These are phyloP conservation scores for Heterocephalus glaber DNA, from an alignment of 2,113 vertebrate species.

Conservation along the genomic window DNA sequence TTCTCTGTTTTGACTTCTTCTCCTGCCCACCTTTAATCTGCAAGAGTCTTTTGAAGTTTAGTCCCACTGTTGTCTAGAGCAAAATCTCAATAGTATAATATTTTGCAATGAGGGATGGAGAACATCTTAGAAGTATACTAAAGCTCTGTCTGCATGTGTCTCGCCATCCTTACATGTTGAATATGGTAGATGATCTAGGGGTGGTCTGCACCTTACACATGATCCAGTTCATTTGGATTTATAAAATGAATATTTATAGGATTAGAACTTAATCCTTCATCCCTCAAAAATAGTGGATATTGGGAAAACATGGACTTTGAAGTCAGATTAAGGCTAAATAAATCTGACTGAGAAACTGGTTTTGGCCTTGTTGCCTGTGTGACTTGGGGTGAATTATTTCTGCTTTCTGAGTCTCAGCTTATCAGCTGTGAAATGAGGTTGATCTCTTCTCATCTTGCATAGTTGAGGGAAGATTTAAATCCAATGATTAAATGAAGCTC, in stretches of 20 bases:
- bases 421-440: not conserved
- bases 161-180: not conserved
- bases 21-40: not conserved
- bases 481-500: not conserved
- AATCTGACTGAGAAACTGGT: not conserved
- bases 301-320: slow-evolving; percentile 25
- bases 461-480: not conserved
- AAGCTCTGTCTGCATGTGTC: not conserved
- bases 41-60: not conserved
- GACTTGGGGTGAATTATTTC: not conserved
- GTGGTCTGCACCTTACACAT: not conserved
- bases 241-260: slow-evolving; percentile 44
- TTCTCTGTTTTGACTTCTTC: not conserved
- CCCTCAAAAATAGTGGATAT: not conserved
- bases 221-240: slow-evolving; percentile 29
- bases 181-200: not conserved
- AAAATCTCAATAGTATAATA: not conserved
- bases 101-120: not conserved
- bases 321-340: not conserved
- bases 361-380: not conserved
- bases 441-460: not conserved
- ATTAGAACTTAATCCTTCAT: slow-evolving; percentile 1
- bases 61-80: not conserved
- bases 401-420: not conserved
- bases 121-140: slow-evolving; percentile 29